A percentile compares a stretch with the other conserved stretches of the same genome.
Conservation (phyloP, 2,888 invertebrate genomes). For the Drosophila glabriapex region DNA sequence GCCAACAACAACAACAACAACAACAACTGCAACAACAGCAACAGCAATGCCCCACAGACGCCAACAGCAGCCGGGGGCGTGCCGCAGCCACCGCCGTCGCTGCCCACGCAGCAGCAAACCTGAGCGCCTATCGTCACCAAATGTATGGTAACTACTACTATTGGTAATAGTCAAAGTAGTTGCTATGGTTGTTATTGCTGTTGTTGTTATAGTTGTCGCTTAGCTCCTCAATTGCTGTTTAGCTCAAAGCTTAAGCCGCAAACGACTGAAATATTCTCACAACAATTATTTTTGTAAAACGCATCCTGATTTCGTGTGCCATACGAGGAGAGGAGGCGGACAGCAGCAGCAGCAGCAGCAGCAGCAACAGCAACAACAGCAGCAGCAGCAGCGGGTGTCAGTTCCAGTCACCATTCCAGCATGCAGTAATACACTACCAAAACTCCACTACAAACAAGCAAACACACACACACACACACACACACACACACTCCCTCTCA, state of each 20-base stretch:
- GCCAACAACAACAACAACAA: constrained; percentile 24
- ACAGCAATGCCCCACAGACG: constrained; percentile 35
- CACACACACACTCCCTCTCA: constrained; percentile 37
- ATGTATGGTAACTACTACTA: constrained; percentile 55
- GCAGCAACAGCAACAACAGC: constrained; percentile 2
- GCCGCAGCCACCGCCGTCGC: constrained; percentile 26
- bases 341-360: background rate
- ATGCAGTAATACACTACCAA: constrained; percentile 50
- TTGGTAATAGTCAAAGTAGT: constrained; percentile 48
- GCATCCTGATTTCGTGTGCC: constrained; percentile 76
- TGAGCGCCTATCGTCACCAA: constrained; percentile 48
- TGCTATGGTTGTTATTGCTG: background rate
- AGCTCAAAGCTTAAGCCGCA: constrained; percentile 53
- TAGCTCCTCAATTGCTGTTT: constrained; percentile 22
- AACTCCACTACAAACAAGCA: constrained; percentile 42
- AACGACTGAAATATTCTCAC: constrained; percentile 63
- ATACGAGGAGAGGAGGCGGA: constrained; percentile 46
- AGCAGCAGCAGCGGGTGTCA: constrained; percentile 8
- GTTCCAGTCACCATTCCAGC: constrained; percentile 52
- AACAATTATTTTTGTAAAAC: constrained; percentile 73
- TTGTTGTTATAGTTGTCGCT: constrained; percentile 3
- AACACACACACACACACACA: constrained; percentile 36
- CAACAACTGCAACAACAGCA: constrained; percentile 35
- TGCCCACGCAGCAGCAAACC: constrained; percentile 62
- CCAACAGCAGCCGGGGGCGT: constrained; percentile 28